phyloP scores from a whole-genome alignment of 2,797 vertebrate genomes.

The Bovichtus diacanthus region DNA sequence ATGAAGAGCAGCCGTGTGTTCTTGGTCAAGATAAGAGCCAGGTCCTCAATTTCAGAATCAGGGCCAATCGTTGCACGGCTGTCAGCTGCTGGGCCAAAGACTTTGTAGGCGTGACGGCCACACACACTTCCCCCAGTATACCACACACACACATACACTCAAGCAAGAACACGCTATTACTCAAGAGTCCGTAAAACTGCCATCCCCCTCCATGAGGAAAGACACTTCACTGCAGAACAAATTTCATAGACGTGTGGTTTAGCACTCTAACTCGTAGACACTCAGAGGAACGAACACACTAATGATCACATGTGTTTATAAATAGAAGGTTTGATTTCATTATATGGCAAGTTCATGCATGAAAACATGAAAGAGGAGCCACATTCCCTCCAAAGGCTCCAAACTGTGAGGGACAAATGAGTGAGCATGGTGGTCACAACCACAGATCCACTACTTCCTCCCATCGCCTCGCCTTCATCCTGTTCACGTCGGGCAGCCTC shows the following conservation, averaged over 20 bases:
- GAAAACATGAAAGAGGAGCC: constrained; percentile 61
- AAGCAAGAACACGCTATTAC: constrained; percentile 13
- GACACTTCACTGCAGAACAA: constrained; percentile 29
- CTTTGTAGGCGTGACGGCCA: constrained; percentile 49
- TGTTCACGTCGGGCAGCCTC: constrained; percentile 50
- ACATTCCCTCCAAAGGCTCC: constrained; percentile 44
- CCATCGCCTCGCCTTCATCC: constrained; percentile 54
- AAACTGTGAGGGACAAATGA: constrained; percentile 71
- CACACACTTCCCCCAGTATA: constrained; percentile 37
- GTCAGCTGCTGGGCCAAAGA: constrained; percentile 45
- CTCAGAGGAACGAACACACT: constrained; percentile 13
- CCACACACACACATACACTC: constrained; percentile 36
- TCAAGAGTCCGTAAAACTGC: constrained; percentile 18
- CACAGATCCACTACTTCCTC: constrained; percentile 65
- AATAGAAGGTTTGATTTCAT: constrained; percentile 78
- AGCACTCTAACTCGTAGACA: neutral
- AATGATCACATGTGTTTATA: constrained; percentile 54
- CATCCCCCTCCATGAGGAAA: neutral
- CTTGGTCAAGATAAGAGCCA: constrained; percentile 22
- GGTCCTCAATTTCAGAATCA: constrained; percentile 20
- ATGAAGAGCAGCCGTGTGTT: constrained; percentile 28
- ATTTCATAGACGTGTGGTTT: constrained; percentile 43
- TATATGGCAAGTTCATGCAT: constrained; percentile 67
- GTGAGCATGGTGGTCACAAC: constrained; percentile 69
- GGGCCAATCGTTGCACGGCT: constrained; percentile 23